These are phyloP conservation scores for Isoperla grammatica DNA, from an alignment of 2,888 invertebrate genomes.

Conservation along the genomic window DNA sequence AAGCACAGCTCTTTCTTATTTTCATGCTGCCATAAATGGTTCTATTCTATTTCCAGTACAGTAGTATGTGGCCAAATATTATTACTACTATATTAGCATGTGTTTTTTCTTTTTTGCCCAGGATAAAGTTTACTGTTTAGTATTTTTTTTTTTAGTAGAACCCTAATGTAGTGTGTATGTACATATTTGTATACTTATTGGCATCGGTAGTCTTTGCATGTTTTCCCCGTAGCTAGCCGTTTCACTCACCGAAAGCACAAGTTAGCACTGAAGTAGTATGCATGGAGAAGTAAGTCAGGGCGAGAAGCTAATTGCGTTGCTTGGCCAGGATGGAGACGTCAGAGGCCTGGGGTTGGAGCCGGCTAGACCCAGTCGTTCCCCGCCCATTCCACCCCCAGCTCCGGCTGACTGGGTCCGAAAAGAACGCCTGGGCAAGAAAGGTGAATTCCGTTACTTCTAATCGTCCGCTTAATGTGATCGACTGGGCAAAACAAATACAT, in stretches of 20 bases:
- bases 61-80: too few species aligned
- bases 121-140: too few species aligned
- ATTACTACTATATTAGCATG: too few species aligned
- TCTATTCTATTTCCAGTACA: too few species aligned
- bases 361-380: constrained; percentile 39
- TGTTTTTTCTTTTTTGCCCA: too few species aligned
- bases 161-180: too few species aligned
- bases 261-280: not conserved
- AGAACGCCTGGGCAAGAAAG: constrained; percentile 87
- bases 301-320: not conserved
- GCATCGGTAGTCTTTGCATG: not conserved
- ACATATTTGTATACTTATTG: not conserved
- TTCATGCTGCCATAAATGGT: too few species aligned
- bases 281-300: not conserved
- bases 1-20: too few species aligned
- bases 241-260: not conserved
- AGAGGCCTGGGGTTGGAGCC: constrained; percentile 21
- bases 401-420: constrained; percentile 81
- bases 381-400: constrained; percentile 51
- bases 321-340: constrained; percentile 15
- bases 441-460: constrained; percentile 91
- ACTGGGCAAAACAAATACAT: too few species aligned
- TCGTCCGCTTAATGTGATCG: not conserved
- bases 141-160: too few species aligned
- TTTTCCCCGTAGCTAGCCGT: not conserved